A percentile compares a stretch with the other conserved stretches of the same genome.
Evolutionary conservation across 1,140 invertebrate species (phyloP).

Genomic region (Diorhabda carinulata): DNA sequence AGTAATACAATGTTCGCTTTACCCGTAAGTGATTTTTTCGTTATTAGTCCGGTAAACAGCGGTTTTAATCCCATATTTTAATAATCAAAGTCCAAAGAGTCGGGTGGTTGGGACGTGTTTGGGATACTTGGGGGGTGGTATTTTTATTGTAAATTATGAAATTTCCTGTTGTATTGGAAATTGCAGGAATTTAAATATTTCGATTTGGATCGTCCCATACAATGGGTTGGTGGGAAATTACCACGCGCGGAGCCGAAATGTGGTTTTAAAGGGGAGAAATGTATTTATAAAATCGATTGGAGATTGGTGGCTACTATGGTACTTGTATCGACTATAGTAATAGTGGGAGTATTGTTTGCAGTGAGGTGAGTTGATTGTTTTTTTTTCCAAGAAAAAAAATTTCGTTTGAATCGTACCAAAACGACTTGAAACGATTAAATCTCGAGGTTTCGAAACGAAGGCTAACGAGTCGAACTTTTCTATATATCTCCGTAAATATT

Average conservation of each 20-base stretch:
- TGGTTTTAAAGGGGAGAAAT: conserved; percentile 68
- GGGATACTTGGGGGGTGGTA: no score
- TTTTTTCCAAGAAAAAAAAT: neutral
- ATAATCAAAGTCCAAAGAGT: no score
- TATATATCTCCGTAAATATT: no score
- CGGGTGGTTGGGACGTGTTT: no score
- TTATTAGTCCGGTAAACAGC: no score
- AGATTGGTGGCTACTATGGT: conserved; percentile 55
- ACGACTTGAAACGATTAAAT: no score
- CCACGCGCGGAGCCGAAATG: conserved; percentile 70
- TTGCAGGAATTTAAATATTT: conserved; percentile 61
- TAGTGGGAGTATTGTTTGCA: conserved; percentile 58
- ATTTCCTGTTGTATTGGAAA: neutral
- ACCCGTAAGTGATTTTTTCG: conserved; percentile 35
- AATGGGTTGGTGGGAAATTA: conserved; percentile 69
- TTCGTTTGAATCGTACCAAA: no score
- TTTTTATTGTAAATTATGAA: conserved; percentile 11
- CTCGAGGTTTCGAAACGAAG: no score
- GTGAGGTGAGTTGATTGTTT: conserved; percentile 53
- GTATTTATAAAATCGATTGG: conserved; percentile 59
- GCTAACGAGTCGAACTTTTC: no score
- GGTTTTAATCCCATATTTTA: no score
- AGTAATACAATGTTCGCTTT: conserved; percentile 38
- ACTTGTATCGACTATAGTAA: conserved; percentile 55
- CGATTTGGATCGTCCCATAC: conserved; percentile 58